Evolutionary conservation across 2,888 invertebrate species (phyloP).

Genomic region (Diarsia dahlii): DNA sequence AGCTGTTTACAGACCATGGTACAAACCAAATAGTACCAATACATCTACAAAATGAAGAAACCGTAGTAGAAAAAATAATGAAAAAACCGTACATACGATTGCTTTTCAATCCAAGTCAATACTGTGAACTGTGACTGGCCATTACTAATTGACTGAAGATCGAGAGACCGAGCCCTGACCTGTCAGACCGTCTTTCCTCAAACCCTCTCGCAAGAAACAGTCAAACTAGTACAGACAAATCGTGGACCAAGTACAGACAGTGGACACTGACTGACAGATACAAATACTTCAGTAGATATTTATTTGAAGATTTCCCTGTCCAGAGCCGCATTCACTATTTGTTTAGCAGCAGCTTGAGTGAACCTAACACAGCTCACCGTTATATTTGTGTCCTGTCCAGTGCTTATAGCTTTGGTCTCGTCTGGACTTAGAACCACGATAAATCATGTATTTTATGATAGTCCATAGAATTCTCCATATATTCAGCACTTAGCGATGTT

Average conservation of each 20-base stretch:
- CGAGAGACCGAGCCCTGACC: not conserved
- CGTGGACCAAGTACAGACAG: not conserved
- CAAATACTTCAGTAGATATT: not conserved
- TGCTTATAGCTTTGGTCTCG: not conserved
- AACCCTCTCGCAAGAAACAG: no score
- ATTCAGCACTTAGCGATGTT: slow-evolving; percentile 30
- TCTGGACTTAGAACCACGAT: not conserved
- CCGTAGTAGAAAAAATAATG: no score
- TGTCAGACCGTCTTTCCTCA: no score
- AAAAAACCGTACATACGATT: not conserved
- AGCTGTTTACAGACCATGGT: slow-evolving; percentile 14
- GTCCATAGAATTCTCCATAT: slow-evolving; percentile 1
- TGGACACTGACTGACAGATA: slow-evolving; percentile 6
- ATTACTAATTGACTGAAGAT: not conserved
- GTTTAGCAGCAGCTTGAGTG: not conserved
- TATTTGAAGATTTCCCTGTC: not conserved
- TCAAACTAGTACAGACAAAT: not conserved
- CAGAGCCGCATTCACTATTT: not conserved
- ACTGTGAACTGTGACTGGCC: not conserved
- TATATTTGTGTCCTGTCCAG: not conserved
- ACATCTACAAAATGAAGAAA: not conserved
- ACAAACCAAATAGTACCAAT: not conserved
- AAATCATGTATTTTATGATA: slow-evolving; percentile 22
- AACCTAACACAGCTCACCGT: not conserved
- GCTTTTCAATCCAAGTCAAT: not conserved